These are phyloP conservation scores for Cydia splendana DNA, from an alignment of 1,140 invertebrate species.

Conservation along the genomic window DNA sequence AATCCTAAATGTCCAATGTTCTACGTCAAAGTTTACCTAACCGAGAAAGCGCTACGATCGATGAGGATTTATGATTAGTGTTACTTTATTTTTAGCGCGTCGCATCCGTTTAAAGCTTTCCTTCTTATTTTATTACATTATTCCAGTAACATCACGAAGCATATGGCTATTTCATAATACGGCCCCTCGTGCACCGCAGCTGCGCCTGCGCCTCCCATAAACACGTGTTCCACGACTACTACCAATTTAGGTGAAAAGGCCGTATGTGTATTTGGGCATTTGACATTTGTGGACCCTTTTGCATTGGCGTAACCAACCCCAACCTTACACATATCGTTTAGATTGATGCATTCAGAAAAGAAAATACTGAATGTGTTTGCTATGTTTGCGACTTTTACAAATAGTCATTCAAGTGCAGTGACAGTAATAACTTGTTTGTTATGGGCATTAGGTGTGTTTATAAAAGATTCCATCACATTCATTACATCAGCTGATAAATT, in stretches of 20 bases:
- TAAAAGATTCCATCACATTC: too few relatives aligned
- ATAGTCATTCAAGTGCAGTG: not conserved
- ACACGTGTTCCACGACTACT: slow-evolving; percentile 32
- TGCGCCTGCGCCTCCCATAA: slow-evolving; percentile 32
- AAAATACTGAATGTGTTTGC: slow-evolving; percentile 1
- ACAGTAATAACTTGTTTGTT: not conserved
- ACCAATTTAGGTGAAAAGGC: not conserved
- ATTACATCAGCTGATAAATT: too few relatives aligned
- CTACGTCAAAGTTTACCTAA: too few relatives aligned
- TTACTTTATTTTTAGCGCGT: not conserved
- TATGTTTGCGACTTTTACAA: slow-evolving; percentile 10
- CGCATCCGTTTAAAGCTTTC: not conserved
- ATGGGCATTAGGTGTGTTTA: not conserved
- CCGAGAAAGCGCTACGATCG: not conserved
- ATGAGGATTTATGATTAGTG: not conserved
- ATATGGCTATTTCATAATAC: slow-evolving; percentile 29
- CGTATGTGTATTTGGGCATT: not conserved
- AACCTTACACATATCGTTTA: not conserved
- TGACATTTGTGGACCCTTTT: slow-evolving; percentile 1
- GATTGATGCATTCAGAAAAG: not conserved
- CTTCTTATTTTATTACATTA: slow-evolving; percentile 25
- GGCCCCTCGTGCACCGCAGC: slow-evolving; percentile 30
- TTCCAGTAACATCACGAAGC: slow-evolving; percentile 1
- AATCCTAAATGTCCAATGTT: too few relatives aligned
- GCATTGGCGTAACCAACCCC: not conserved